Base-by-base conservation (phyloP, 2,888 invertebrate genomes). In the Cephus pygmeus region DNA sequence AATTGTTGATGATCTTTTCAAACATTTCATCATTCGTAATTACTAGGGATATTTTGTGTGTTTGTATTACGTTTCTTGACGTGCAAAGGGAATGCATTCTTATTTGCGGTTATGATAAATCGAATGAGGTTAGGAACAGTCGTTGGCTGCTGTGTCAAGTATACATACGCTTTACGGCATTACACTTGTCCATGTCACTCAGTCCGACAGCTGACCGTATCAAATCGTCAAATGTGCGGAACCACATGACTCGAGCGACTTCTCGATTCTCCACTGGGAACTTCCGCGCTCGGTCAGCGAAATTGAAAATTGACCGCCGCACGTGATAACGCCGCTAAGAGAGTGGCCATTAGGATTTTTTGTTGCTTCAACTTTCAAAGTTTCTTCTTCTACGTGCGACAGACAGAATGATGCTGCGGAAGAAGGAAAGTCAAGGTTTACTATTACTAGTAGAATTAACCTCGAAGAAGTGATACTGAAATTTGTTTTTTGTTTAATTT, bases 201-300 rank as follows among this genome's bases (percentile, higher is more conserved):
- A 82, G 81, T 83, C 80, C 77, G 78, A 81, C 88, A 88, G 87
- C 88, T 88, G 88, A 85, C 87, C 88, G 85, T 87, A 83, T 84
- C 84, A 84, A 86, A 86, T 86, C 15, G 9, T 56, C 78, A 80
- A 34, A 74, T 35, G 74, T 76, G 69, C 33, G 40, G 76, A 69
- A 69, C 73, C 71, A 73, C 73, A 77, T 79, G 81, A 80, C 81
- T 81, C 77, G 77, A 79, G 78, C 81, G 83, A 87, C 84, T 85
- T 84, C 84, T 86, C 83, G 83, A 85, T 87, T 85, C 81, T 77
- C 79, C 78, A 78, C 81, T 84, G 78, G 83, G 81, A 75, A 85
- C 84, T 88, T 88, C 86, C 88, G 81, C 76, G 84, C 69, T 78
- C 80, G 82, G 83, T 86, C 86, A 86, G 87, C 84, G 85, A 87